Base-by-base conservation (phyloP, 1,140 invertebrate species). In the Papilio machaon region DNA sequence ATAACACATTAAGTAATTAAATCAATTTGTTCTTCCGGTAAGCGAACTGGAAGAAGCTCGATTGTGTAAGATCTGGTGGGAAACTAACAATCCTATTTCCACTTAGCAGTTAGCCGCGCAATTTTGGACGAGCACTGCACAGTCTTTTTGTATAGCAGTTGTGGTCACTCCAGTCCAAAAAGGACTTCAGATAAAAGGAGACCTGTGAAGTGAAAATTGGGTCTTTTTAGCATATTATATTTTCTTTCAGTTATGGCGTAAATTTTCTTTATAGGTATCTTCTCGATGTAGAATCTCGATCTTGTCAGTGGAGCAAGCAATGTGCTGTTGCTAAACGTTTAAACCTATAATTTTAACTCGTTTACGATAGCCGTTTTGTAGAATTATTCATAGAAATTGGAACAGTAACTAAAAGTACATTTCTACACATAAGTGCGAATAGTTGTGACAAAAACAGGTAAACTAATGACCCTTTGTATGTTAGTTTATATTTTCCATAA, bases 21-120 rank as follows among this genome's bases (percentile, higher is more conserved):
- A 35, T 70, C 30, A 38, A 70, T 70, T 70, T 70, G 64, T 70
- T 70, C 64, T 70, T 70, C 64, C 64, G 64, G 64, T 70, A 38
- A 35, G 64, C 6, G 64, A 67, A 35, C 64, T 70, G 64, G 64
- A 70, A 70, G 64, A 70, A n/a, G 17, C 30, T 70, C 30, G 64
- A 35, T 70, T 70, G 30, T 70, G 35, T 70, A 70, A 70, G 64
- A 70, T 70, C 64, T 30, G 23, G 10, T 70, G 64, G 30, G 64
- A 70, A 70, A 70, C 11, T 64, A 0, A 70, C 6, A 7, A 70
- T 35, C 64, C 54, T 9, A 58, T 58, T 58, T n/a, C 54, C n/a
- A n/a, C 17, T n/a, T n/a, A 19, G 17, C 17, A 2, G 8, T 7
- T 58, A 19, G 54, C 54, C 54, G 54, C 54, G n/a, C 17, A 17